These are phyloP conservation scores for Bolinopsis microptera DNA, from an alignment of 37 sponge, comb jelly and placozoan species.

Conservation along the genomic window DNA sequence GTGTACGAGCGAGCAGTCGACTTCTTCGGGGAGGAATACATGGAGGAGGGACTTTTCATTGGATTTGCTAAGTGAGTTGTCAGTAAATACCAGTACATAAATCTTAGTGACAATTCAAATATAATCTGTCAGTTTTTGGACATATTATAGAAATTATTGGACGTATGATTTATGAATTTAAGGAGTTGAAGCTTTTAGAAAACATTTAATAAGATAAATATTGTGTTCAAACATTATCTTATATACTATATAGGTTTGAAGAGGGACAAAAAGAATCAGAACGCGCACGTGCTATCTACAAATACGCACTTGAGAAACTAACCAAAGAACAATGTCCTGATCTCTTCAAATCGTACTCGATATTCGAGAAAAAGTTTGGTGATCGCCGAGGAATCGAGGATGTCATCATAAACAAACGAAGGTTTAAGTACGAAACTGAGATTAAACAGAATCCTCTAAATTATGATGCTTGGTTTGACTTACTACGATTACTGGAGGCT, in stretches of 20 bases:
- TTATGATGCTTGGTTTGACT: constrained; percentile 99
- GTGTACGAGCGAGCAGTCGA: constrained; percentile 88
- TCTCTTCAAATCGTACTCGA: constrained; percentile 89
- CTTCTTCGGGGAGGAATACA: constrained; percentile 91
- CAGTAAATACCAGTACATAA: too few species aligned
- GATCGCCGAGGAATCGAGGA: constrained; percentile 90
- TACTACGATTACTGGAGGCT: constrained; percentile 87
- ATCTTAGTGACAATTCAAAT: too few species aligned
- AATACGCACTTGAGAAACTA: constrained; percentile 92
- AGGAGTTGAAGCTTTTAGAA: too few species aligned
- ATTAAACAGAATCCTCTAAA: constrained; percentile 90
- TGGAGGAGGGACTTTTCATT: constrained; percentile 89
- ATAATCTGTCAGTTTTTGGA: too few species aligned
- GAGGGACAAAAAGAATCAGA: constrained; percentile 88
- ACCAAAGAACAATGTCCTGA: constrained; percentile 83
- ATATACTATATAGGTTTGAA: too few species aligned
- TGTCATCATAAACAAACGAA: constrained; percentile 90
- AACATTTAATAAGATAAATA: too few species aligned
- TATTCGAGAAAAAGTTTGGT: constrained; percentile 94
- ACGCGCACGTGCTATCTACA: constrained; percentile 81
- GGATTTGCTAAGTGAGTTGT: constrained; percentile 78
- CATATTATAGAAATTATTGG: too few species aligned
- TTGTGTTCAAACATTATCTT: too few species aligned
- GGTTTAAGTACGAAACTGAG: constrained; percentile 71
- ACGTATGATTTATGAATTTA: too few species aligned